Evolutionary conservation across 64 coral and sea anemone species (phyloP).

Genomic region (Orbicella faveolata): DNA sequence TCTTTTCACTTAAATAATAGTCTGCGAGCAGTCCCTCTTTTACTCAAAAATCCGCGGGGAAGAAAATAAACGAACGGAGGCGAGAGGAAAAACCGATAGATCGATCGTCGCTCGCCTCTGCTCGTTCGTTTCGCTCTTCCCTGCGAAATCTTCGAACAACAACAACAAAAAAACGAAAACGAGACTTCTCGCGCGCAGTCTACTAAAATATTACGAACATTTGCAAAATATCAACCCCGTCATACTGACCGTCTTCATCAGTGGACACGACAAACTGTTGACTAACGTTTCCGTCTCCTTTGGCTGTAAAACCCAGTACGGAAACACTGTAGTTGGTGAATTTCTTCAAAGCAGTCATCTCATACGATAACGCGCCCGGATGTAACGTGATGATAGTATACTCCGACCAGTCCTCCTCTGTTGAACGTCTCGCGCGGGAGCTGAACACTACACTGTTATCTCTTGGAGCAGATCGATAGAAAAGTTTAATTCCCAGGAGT

Average conservation of each 20-base stretch:
- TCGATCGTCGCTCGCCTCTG: no score
- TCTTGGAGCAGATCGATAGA: slow-evolving; percentile 39
- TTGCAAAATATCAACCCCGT: background rate
- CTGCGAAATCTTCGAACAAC: no score
- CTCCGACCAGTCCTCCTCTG: slow-evolving; percentile 1
- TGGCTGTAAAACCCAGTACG: slow-evolving; percentile 71
- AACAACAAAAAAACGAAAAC: no score
- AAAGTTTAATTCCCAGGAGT: slow-evolving; percentile 48
- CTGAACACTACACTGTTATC: slow-evolving; percentile 35
- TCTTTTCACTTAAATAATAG: no score
- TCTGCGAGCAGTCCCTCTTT: no score
- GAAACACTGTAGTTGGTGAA: slow-evolving; percentile 70
- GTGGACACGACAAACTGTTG: slow-evolving; percentile 41
- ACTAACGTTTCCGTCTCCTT: slow-evolving; percentile 59
- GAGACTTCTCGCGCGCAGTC: no score
- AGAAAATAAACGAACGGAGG: no score
- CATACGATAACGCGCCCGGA: slow-evolving; percentile 27
- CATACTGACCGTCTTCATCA: slow-evolving; percentile 71
- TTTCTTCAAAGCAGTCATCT: slow-evolving; percentile 35
- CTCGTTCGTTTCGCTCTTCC: no score
- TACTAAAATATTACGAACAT: background rate
- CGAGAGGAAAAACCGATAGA: no score
- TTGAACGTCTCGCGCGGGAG: background rate
- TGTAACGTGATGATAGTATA: slow-evolving; percentile 27
- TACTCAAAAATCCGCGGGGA: no score